phyloP scores from a whole-genome alignment of 2,888 invertebrate genomes.

The Nymphalis urticae region DNA sequence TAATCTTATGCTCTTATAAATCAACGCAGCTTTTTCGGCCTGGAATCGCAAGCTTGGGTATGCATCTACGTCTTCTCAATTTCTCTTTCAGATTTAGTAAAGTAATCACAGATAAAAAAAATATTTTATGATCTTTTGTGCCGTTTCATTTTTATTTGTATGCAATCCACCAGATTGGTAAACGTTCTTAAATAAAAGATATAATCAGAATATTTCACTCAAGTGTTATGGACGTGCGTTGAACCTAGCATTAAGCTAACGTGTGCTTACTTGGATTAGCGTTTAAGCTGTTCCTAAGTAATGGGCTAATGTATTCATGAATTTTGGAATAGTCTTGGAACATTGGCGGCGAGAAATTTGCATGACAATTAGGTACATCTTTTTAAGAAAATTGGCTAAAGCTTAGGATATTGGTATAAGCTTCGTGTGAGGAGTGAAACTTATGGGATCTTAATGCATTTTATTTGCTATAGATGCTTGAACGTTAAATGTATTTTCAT shows the following conservation, averaged over 20 bases:
- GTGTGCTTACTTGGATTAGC: slow-evolving; percentile 26
- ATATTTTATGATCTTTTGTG: too few species aligned
- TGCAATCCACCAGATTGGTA: background rate
- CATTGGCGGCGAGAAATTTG: slow-evolving; percentile 15
- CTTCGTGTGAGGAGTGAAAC: background rate
- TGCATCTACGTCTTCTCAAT: too few species aligned
- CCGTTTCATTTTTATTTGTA: too few species aligned
- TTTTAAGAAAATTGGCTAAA: slow-evolving; percentile 13
- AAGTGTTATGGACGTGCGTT: slow-evolving; percentile 9
- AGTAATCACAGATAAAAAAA: too few species aligned
- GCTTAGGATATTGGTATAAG: background rate
- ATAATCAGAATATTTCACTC: background rate
- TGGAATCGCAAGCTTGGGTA: too few species aligned
- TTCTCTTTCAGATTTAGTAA: too few species aligned
- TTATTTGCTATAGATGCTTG: too few species aligned
- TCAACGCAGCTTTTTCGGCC: too few species aligned
- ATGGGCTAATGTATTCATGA: slow-evolving; percentile 31
- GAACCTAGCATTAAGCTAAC: slow-evolving; percentile 21
- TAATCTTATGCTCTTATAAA: too few species aligned
- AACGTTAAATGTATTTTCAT: too few species aligned
- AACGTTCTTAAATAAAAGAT: background rate
- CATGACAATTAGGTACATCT: slow-evolving; percentile 12
- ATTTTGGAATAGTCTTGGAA: slow-evolving; percentile 26
- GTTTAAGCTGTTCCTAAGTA: slow-evolving; percentile 27
- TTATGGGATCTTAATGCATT: background rate